Conservation (phyloP, 2,888 invertebrate genomes). For the Limnephilus marmoratus region DNA sequence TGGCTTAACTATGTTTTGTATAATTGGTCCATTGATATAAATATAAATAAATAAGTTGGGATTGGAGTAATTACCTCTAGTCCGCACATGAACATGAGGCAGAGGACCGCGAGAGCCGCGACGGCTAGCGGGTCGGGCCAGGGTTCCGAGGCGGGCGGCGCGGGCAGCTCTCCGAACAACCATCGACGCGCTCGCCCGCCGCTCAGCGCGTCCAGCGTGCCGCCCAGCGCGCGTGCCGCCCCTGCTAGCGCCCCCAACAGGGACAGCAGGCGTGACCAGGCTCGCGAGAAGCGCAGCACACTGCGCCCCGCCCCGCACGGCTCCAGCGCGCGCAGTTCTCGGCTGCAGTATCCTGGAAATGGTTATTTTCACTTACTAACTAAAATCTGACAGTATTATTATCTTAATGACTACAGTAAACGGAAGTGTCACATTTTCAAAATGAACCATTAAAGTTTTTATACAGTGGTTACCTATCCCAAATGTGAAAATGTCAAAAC, state of each 20-base stretch:
- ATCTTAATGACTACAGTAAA: no score
- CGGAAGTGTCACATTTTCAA: no score
- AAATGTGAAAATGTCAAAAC: no score
- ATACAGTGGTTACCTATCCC: no score
- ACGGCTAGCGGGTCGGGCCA: conserved; percentile 82
- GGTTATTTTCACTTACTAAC: background rate
- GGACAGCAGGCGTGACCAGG: conserved; percentile 80
- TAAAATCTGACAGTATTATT: no score
- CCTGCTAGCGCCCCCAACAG: conserved; percentile 80
- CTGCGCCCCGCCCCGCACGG: conserved; percentile 71
- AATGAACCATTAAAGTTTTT: no score
- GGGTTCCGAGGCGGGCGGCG: conserved; percentile 79
- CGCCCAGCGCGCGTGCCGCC: conserved; percentile 80
- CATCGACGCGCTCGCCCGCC: conserved; percentile 77
- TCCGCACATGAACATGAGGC: conserved; percentile 81
- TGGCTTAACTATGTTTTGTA: no score
- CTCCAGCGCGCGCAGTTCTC: conserved; percentile 73
- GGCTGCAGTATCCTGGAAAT: conserved; percentile 73
- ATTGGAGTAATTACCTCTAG: conserved; percentile 74
- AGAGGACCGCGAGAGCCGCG: conserved; percentile 79
- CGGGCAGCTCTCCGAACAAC: conserved; percentile 70
- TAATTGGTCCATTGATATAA: no score
- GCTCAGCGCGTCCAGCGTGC: conserved; percentile 81
- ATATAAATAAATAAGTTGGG: no score
- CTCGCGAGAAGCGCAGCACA: conserved; percentile 75